phyloP scores from a whole-genome alignment of 1,140 invertebrate species.

The fruit fly (Drosophila melanogaster) region DNA sequence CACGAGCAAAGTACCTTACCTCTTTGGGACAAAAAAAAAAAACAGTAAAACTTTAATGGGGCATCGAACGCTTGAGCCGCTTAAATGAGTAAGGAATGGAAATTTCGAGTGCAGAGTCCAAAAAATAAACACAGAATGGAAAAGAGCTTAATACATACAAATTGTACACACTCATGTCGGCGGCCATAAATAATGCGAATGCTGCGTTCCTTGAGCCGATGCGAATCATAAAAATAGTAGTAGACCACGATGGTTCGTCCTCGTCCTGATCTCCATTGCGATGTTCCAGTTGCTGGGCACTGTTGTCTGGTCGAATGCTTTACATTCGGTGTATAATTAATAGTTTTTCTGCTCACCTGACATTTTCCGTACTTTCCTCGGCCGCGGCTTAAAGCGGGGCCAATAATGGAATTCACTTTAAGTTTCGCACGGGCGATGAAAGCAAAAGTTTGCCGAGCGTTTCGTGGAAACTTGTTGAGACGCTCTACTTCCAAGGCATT shows the following conservation, averaged over 20 bases:
- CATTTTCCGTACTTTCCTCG: slow-evolving; percentile 26
- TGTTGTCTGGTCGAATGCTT: slow-evolving; percentile 38
- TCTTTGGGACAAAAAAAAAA: not conserved
- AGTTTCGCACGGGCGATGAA: slow-evolving; percentile 61
- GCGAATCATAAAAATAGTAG: slow-evolving; percentile 66
- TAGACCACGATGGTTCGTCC: slow-evolving; percentile 19
- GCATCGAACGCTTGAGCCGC: slow-evolving; percentile 36
- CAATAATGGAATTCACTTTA: slow-evolving; percentile 73
- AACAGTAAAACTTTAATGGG: slow-evolving; percentile 54
- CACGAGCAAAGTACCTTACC: slow-evolving; percentile 3
- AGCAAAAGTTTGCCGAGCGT: slow-evolving; percentile 64
- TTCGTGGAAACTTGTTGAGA: slow-evolving; percentile 60
- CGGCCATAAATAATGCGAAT: slow-evolving; percentile 70
- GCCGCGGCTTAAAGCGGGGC: slow-evolving; percentile 34
- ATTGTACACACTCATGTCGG: slow-evolving; percentile 41
- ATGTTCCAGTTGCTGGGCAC: slow-evolving; percentile 45
- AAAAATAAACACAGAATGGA: slow-evolving; percentile 43
- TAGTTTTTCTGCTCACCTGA: slow-evolving; percentile 71
- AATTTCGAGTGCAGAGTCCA: slow-evolving; percentile 16
- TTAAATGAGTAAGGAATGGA: slow-evolving; percentile 19
- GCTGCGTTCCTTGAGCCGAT: slow-evolving; percentile 10
- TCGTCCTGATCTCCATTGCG: slow-evolving; percentile 12
- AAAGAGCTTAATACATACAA: slow-evolving; percentile 22
- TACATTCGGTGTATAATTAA: slow-evolving; percentile 75
- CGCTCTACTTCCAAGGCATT: slow-evolving; percentile 59